Evolutionary conservation across 2,797 vertebrate genomes (phyloP).

Genomic region (Neoniphon sammara): DNA sequence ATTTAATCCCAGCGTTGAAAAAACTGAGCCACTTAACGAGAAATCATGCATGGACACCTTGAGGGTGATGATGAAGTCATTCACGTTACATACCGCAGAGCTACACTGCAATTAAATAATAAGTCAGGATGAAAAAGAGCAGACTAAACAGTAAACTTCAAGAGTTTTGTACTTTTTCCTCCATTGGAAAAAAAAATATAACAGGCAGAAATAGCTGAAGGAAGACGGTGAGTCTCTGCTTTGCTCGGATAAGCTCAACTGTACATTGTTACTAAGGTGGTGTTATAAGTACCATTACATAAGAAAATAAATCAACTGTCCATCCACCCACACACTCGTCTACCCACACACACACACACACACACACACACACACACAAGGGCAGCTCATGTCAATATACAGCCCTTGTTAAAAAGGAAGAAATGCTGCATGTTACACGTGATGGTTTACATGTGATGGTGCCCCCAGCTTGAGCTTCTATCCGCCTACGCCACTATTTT

Average conservation of each 20-base stretch:
- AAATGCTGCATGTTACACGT: too few relatives aligned
- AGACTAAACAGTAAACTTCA: constrained; percentile 45
- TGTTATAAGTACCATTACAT: constrained; percentile 59
- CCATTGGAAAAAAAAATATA: constrained; percentile 35
- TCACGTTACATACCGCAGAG: constrained; percentile 24
- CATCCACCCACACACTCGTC: constrained; percentile 61
- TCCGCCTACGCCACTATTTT: too few relatives aligned
- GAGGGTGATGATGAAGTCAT: constrained; percentile 33
- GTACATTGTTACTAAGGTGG: constrained; percentile 31
- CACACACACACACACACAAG: constrained; percentile 51
- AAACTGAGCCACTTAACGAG: constrained; percentile 19
- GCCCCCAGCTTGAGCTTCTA: too few relatives aligned
- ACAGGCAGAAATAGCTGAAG: constrained; percentile 17
- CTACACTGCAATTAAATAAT: constrained; percentile 55
- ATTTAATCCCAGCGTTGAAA: background rate
- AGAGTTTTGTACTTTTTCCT: constrained; percentile 29
- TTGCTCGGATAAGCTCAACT: constrained; percentile 40
- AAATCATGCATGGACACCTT: constrained; percentile 21
- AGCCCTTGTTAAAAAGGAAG: too few relatives aligned
- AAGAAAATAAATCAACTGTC: constrained; percentile 68
- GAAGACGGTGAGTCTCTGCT: constrained; percentile 28
- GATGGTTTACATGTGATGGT: too few relatives aligned
- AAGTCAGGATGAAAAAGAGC: constrained; percentile 47
- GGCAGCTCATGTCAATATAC: background rate
- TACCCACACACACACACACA: constrained; percentile 29